Percentiles rank a stretch among this genome's conserved stretches.
These are phyloP conservation scores for Orchesellides sinensis DNA, from an alignment of 2,888 invertebrate genomes.

Conservation along the genomic window DNA sequence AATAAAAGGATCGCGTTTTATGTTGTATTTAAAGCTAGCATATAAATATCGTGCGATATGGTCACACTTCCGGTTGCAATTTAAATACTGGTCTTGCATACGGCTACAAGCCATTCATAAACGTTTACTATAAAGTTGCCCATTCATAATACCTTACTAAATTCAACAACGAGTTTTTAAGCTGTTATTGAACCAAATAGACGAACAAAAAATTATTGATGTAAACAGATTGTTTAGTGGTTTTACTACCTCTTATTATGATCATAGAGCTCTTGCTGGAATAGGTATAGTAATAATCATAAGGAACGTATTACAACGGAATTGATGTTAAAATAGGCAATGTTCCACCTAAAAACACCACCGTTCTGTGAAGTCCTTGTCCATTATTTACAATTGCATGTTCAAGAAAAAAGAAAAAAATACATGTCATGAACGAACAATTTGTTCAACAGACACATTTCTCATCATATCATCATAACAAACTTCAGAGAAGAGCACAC, in stretches of 20 bases:
- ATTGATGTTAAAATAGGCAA: constrained; percentile 8
- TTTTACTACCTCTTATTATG: constrained; percentile 53
- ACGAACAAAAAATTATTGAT: constrained; percentile 27
- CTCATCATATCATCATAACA: constrained; percentile 50
- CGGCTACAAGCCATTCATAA: too few relatives aligned
- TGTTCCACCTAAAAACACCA: not conserved
- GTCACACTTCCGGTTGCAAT: too few relatives aligned
- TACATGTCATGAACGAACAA: constrained; percentile 59
- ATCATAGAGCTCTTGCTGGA: constrained; percentile 20
- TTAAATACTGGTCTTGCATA: too few relatives aligned
- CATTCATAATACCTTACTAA: too few relatives aligned
- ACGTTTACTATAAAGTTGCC: too few relatives aligned
- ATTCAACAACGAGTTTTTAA: too few relatives aligned
- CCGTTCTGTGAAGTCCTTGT: not conserved
- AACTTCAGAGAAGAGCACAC: constrained; percentile 33
- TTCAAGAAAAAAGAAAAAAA: constrained; percentile 5
- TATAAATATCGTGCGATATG: too few relatives aligned
- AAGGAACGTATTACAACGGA: not conserved
- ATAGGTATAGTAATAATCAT: constrained; percentile 15
- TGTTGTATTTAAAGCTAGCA: too few relatives aligned
- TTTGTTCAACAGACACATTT: constrained; percentile 62
- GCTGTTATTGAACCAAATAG: too few relatives aligned
- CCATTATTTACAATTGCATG: constrained; percentile 5
- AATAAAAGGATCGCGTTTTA: too few relatives aligned
- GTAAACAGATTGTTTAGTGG: constrained; percentile 36